Evolutionary conservation across 2,888 invertebrate species (phyloP), one percentile per base, ranked within the genome.

Genomic region (Magallana nippona): DNA sequence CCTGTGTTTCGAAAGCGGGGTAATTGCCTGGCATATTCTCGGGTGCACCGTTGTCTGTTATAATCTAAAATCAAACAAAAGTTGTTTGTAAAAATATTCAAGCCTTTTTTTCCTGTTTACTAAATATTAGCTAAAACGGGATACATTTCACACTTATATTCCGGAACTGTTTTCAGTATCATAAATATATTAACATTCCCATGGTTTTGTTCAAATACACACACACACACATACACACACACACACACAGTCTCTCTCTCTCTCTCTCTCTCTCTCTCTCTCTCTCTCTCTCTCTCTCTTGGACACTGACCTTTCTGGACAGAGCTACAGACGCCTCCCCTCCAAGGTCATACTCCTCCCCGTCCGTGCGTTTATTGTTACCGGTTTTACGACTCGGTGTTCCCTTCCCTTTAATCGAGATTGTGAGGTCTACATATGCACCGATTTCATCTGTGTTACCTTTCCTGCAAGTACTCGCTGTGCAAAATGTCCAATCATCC

Each of bases 401-500:
- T 17, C 78, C 60, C 62, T 79, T 82, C 15, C 82, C 78, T 55
- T 82, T 82, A n/a, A 82, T 82, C 5, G 19, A 60, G 13, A 82
- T 58, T 5, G 58, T 60, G 44, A 82, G 32, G 22, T 82, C 82
- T 22, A 82, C 27, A 13, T 44, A 82, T 10, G 32, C 78, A 1
- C 82, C 82, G 13, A 55, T 5, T 60, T 82, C 60, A 15, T 8
- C 22, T 62, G 11, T 5, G 17, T 1, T 0, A 0, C 80, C 80
- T 58, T 80, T 32, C 19, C 19, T 78, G 58, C 82, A 82, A 15
- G 55, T 55, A 27, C 57, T 55, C 27, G 44, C 27, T 8, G 80
- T 82, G 78, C 84, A 84, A 77, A 86, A 86, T 32, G 22, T 62
- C 86, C 86, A 86, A 1, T 57, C 60, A 10, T 63, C 57, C 15